Base-by-base conservation (phyloP, 2,888 invertebrate species). In the Ophraella communa region DNA sequence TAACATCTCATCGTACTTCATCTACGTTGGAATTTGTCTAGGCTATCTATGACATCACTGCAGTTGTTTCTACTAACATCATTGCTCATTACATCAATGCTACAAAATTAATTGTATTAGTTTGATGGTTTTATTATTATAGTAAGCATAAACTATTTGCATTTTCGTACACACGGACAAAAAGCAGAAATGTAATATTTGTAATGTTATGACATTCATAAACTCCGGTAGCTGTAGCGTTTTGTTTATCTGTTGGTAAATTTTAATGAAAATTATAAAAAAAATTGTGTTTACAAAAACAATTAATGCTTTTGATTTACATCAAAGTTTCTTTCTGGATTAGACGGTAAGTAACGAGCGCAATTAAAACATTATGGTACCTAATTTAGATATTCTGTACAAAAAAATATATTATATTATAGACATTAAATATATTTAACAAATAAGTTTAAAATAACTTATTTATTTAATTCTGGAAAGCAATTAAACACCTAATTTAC, bases 1-100 rank as follows among this genome's bases (percentile, higher is more conserved):
- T 80, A 80, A 79, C 78, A 60, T 45, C 74, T 71, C 72, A 74
- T 66, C 65, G 54, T 51, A 51, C 23, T 23, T 60, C 51, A 60
- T 45, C 52, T 59, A 63, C 56, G 56, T 51, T 62, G 63, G 60
- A 63, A 66, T 63, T 60, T 55, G 61, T 64, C 67, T 67, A 58
- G 64, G 58, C 44, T 56, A 30, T 39, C 23, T 27, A 49, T 64
- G 64, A 64, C 42, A 59, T 59, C 63, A 63, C 57, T 52, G 52
- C 63, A 53, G 63, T 58, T 57, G 35, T 59, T 57, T 58, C 23
- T 33, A 52, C 30, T 61, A 54, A 45, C 20, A 42, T 23, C 21
- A 49, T 39, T 49, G 52, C 23, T 47, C 23, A 47, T 23, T 21
- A 47, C 47, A 45, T 45, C 20, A 20, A 45, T 45, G 21, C 10